Conservation (phyloP, 2,888 invertebrate genomes). For the Ennomos quercinarius region DNA sequence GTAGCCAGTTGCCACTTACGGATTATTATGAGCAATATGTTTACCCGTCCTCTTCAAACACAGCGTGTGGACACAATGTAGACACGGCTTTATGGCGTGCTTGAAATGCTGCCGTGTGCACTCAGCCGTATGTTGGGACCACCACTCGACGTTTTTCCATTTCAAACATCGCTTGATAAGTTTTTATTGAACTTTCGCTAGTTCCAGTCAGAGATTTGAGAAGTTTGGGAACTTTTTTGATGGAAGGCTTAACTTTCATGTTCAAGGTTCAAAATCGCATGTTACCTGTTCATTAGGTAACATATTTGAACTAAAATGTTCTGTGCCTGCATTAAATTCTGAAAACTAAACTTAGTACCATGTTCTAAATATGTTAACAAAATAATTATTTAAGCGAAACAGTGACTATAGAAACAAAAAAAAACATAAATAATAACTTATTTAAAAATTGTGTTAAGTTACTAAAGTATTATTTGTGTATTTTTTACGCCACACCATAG, state of each 20-base stretch:
- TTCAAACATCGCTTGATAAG: slow-evolving; percentile 34
- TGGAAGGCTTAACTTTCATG: not conserved
- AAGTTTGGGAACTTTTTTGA: not conserved
- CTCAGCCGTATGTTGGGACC: slow-evolving; percentile 39
- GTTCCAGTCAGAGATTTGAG: slow-evolving; percentile 18
- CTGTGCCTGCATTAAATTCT: no score
- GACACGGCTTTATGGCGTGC: slow-evolving; percentile 47
- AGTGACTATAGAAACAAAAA: no score
- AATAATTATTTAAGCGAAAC: no score
- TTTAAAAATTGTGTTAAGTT: no score
- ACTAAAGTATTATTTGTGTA: no score
- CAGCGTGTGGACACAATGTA: slow-evolving; percentile 43
- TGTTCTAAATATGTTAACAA: no score
- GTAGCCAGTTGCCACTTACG: slow-evolving; percentile 36
- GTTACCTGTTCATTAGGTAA: no score
- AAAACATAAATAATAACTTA: no score
- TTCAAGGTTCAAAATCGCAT: no score
- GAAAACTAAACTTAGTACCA: no score
- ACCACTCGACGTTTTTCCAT: slow-evolving; percentile 36
- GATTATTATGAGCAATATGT: slow-evolving; percentile 52
- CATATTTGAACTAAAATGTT: no score
- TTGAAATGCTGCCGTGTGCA: slow-evolving; percentile 43
- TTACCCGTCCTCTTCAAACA: slow-evolving; percentile 55
- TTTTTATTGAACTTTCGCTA: slow-evolving; percentile 34
- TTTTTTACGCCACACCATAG: no score